These are phyloP conservation scores for Perithous albicinctus DNA, from an alignment of 2,888 invertebrate genomes.

Conservation along the genomic window DNA sequence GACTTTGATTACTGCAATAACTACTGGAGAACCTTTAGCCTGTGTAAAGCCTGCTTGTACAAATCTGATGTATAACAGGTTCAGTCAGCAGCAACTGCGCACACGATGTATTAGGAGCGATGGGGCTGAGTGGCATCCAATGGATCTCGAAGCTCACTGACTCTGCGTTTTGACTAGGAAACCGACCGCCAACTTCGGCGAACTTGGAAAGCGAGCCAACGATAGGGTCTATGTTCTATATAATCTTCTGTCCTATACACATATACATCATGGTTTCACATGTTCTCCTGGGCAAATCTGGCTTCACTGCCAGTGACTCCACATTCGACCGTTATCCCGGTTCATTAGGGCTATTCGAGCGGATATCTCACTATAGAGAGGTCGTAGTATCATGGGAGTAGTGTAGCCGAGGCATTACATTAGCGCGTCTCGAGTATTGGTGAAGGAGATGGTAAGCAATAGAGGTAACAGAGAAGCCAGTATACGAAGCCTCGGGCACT, in stretches of 20 bases:
- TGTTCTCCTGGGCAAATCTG: constrained; percentile 23
- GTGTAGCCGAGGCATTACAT: constrained; percentile 38
- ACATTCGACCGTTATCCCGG: constrained; percentile 42
- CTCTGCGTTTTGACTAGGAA: constrained; percentile 16
- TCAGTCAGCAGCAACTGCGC: not conserved
- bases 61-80: not conserved
- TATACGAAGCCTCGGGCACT: constrained; percentile 35
- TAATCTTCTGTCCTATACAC: constrained; percentile 39
- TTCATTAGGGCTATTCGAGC: constrained; percentile 58
- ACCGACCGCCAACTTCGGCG: constrained; percentile 24
- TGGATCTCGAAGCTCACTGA: constrained; percentile 26
- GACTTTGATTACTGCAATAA: not conserved
- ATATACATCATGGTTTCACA: constrained; percentile 41
- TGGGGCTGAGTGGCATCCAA: constrained; percentile 9
- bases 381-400: constrained; percentile 25
- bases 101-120: constrained; percentile 29
- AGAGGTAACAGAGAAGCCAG: constrained; percentile 37
- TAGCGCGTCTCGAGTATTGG: constrained; percentile 25
- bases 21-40: not conserved
- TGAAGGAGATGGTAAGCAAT: constrained; percentile 34
- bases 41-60: not conserved
- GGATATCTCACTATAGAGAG: constrained; percentile 17
- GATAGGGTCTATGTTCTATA: constrained; percentile 12
- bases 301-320: constrained; percentile 25
- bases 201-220: constrained; percentile 40